A percentile compares a stretch with the other conserved stretches of the same genome.
Evolutionary conservation across 2,888 invertebrate species (phyloP).

Genomic region (Hirtodrosophila alboralis): DNA sequence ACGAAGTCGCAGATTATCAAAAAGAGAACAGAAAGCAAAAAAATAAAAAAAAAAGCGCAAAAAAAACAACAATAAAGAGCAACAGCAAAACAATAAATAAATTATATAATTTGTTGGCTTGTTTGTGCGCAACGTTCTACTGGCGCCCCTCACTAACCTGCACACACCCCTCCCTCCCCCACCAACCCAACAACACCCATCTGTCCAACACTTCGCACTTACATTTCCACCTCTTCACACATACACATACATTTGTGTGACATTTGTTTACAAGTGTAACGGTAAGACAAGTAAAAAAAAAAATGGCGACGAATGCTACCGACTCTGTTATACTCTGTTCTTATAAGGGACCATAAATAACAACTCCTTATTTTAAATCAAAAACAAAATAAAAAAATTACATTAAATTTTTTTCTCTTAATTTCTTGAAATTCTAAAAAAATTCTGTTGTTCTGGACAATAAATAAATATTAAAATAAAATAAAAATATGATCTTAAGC

Average conservation of each 20-base stretch:
- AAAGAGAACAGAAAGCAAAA: conserved; percentile 9
- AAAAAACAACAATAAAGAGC: conserved; percentile 21
- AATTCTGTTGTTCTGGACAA: too few species aligned
- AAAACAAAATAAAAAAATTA: too few species aligned
- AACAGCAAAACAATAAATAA: conserved; percentile 50
- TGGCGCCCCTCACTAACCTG: conserved; percentile 9
- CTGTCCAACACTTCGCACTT: background rate
- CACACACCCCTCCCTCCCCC: background rate
- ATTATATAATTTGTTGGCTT: conserved; percentile 52
- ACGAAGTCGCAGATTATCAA: conserved; percentile 46
- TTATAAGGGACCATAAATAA: too few species aligned
- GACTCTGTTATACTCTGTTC: too few species aligned
- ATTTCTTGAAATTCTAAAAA: too few species aligned
- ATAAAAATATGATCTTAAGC: too few species aligned
- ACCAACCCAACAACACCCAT: background rate
- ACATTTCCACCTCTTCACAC: background rate
- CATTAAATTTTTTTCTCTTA: too few species aligned
- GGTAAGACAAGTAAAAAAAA: conserved; percentile 18
- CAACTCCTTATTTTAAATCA: too few species aligned
- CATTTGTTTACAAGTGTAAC: conserved; percentile 34
- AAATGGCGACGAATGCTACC: too few species aligned
- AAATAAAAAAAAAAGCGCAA: conserved; percentile 9
- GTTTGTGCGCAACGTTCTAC: conserved; percentile 30
- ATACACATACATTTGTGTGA: conserved; percentile 2
- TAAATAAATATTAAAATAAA: too few species aligned